A percentile compares a stretch with the other conserved stretches of the same genome.
Evolutionary conservation across 2,888 invertebrate species (phyloP).

Genomic region (Ochropleura plecta): DNA sequence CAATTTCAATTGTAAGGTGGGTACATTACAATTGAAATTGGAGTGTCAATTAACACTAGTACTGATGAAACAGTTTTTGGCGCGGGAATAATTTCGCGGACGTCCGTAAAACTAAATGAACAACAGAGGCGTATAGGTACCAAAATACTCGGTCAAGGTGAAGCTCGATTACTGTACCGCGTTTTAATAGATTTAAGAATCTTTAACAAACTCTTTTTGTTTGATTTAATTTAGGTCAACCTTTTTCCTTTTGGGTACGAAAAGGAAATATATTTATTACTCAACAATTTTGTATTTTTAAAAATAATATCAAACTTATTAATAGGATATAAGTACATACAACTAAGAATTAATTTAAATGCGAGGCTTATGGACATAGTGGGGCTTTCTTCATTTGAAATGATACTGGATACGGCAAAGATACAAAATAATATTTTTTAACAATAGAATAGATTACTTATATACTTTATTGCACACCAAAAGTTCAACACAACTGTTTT

Average conservation of each 20-base stretch:
- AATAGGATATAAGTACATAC: too few species aligned
- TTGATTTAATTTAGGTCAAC: background rate
- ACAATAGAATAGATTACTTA: too few species aligned
- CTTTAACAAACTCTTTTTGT: slow-evolving; percentile 21
- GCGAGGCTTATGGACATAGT: too few species aligned
- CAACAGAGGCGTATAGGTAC: slow-evolving; percentile 27
- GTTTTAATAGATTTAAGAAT: slow-evolving; percentile 40
- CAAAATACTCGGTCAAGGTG: slow-evolving; percentile 57
- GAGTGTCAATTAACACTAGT: too few species aligned
- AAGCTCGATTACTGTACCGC: slow-evolving; percentile 32
- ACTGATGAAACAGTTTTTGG: background rate
- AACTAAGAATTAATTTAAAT: too few species aligned
- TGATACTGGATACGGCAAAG: too few species aligned
- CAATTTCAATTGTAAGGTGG: background rate
- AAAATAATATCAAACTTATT: too few species aligned
- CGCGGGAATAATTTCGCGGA: slow-evolving; percentile 11
- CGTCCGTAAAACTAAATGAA: slow-evolving; percentile 33
- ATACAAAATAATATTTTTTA: too few species aligned
- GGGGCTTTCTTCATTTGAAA: too few species aligned
- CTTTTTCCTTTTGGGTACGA: background rate
- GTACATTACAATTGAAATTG: too few species aligned
- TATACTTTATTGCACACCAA: too few species aligned
- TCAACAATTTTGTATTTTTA: background rate
- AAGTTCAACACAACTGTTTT: too few species aligned
- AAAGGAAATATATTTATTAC: background rate